Evolutionary conservation across 2,113 vertebrate species (phyloP).

Genomic region (Limanda limanda): DNA sequence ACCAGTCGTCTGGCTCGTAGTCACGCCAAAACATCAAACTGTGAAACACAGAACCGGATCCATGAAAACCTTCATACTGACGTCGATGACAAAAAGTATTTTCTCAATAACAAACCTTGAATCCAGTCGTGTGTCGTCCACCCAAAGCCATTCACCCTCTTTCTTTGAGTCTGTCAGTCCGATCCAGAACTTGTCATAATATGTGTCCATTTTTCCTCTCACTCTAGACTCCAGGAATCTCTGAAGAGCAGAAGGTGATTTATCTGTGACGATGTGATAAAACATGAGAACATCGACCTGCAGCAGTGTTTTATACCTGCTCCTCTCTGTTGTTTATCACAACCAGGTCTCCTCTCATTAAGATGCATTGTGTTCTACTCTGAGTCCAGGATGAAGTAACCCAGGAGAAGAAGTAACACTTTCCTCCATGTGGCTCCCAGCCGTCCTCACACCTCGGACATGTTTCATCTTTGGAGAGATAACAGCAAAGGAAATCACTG

Average conservation of each 20-base stretch:
- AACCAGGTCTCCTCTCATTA: not conserved
- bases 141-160: conserved; percentile 62
- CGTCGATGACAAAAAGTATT: too few relatives aligned
- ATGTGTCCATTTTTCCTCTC: accelerated
- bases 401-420: conserved; percentile 51
- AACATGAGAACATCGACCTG: not conserved
- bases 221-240: accelerated
- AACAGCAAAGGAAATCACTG: not conserved
- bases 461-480: not conserved
- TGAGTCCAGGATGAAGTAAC: accelerated
- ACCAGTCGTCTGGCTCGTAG: too few relatives aligned
- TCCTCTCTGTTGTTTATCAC: conserved; percentile 44
- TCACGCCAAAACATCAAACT: too few relatives aligned
- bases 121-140: conserved; percentile 38
- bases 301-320: conserved; percentile 53
- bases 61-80: too few relatives aligned
- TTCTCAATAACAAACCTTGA: conserved; percentile 7
- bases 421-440: conserved; percentile 34
- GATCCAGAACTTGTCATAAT: conserved; percentile 68
- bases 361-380: accelerated
- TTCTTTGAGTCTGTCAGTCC: conserved; percentile 40
- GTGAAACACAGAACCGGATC: too few relatives aligned
- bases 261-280: not conserved
- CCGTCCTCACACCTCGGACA: not conserved
- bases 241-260: conserved; percentile 29